Evolutionary conservation across 2,113 vertebrate species (phyloP).

Genomic region (Nesoenas mayeri): DNA sequence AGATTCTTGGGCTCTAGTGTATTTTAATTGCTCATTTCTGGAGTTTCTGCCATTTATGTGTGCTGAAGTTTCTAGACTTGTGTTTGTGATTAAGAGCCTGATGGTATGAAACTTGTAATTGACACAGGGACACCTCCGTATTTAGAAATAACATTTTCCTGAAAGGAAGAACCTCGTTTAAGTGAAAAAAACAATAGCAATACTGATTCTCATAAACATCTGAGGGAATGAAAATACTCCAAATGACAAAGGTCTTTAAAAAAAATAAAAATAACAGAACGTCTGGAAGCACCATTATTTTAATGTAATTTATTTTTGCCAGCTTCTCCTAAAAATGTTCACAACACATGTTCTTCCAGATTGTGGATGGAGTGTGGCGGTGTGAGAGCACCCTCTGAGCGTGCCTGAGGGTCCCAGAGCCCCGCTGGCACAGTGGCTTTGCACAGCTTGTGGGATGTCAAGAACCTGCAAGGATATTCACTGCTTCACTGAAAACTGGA

Average conservation of each 20-base stretch:
- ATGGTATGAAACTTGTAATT: background rate
- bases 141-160: background rate
- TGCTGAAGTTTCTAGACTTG: background rate
- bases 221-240: background rate
- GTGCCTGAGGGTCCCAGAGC: background rate
- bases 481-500: background rate
- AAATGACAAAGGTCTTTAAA: background rate
- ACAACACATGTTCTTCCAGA: background rate
- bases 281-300: background rate
- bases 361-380: fast-evolving
- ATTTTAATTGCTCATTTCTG: background rate
- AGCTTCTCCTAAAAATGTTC: background rate
- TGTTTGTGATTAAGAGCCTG: background rate
- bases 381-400: background rate
- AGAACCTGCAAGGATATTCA: background rate
- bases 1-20: background rate
- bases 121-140: background rate
- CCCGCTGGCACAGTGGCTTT: background rate
- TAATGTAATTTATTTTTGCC: background rate
- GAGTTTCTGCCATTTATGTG: background rate
- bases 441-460: background rate
- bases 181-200: background rate
- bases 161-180: background rate
- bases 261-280: background rate
- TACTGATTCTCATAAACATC: background rate